These are phyloP conservation scores for Cataglyphis albicans DNA, from an alignment of 2,888 invertebrate species.

Conservation along the genomic window DNA sequence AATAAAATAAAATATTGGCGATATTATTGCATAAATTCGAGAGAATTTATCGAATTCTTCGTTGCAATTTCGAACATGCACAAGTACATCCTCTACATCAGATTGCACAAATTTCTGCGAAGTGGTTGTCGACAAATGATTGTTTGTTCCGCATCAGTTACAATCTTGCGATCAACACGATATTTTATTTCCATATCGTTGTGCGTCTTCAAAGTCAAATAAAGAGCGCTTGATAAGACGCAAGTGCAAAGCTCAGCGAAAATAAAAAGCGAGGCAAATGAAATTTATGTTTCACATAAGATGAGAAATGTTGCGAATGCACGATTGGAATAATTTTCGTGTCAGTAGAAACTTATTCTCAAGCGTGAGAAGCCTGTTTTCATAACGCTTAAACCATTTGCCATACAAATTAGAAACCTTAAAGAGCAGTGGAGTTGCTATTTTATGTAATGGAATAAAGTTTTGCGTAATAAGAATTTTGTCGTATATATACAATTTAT, in stretches of 20 bases:
- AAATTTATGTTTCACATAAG: background rate
- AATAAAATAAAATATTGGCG: conserved; percentile 17
- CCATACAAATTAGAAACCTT: conserved; percentile 1
- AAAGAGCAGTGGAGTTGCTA: background rate
- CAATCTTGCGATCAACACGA: conserved; percentile 15
- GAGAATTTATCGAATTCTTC: background rate
- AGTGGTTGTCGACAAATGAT: conserved; percentile 10
- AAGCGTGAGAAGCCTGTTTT: background rate
- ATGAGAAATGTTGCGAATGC: background rate
- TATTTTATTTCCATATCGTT: conserved; percentile 31
- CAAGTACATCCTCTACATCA: background rate
- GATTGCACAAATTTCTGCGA: background rate
- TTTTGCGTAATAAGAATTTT: background rate
- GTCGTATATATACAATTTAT: background rate
- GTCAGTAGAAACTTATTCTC: background rate
- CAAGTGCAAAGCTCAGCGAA: background rate
- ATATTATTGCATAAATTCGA: background rate
- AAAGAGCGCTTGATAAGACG: background rate
- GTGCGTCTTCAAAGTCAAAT: background rate
- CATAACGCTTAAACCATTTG: conserved; percentile 7
- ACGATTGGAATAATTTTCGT: background rate
- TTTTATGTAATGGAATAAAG: background rate
- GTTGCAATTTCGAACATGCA: conserved; percentile 11
- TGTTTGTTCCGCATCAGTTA: conserved; percentile 8
- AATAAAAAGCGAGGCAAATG: background rate